A percentile compares a stretch with the other conserved stretches of the same genome.
These are phyloP conservation scores for Ceratina australensis DNA, from an alignment of 1,140 invertebrate genomes.

Conservation along the genomic window DNA sequence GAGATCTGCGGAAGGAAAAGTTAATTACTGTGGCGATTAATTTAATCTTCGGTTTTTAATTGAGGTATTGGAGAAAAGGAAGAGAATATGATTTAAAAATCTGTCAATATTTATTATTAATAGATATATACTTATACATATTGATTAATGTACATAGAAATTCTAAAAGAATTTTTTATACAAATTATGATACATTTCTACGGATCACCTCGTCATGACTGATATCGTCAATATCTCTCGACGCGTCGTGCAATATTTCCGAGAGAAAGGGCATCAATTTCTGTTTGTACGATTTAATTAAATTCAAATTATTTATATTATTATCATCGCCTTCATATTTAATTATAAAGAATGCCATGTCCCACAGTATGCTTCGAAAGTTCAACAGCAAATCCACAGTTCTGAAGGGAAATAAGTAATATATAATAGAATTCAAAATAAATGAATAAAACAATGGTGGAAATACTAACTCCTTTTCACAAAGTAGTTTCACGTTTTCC, in stretches of 20 bases:
- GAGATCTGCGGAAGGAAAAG: no score
- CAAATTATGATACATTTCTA: not conserved
- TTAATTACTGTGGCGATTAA: no score
- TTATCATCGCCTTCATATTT: conserved; percentile 69
- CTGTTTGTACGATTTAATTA: conserved; percentile 7
- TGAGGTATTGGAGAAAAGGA: not conserved
- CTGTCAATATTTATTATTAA: not conserved
- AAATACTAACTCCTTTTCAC: conserved; percentile 74
- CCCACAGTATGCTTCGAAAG: conserved; percentile 79
- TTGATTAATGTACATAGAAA: not conserved
- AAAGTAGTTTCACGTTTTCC: conserved; percentile 70
- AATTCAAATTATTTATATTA: not conserved
- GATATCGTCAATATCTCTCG: conserved; percentile 3
- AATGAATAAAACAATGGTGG: conserved; percentile 10
- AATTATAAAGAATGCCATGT: conserved; percentile 79
- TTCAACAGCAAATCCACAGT: conserved; percentile 76
- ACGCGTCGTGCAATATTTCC: not conserved
- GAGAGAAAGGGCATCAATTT: conserved; percentile 17
- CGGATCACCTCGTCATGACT: not conserved
- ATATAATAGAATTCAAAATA: conserved; percentile 30
- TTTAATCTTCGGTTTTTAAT: not conserved
- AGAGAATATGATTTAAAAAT: not conserved
- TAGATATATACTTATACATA: not conserved
- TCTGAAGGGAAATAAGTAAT: conserved; percentile 66
- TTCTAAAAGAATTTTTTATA: not conserved